These are phyloP conservation scores for Phrynocephalus guinanensis DNA, from an alignment of 2,797 vertebrate genomes.

Conservation along the genomic window DNA sequence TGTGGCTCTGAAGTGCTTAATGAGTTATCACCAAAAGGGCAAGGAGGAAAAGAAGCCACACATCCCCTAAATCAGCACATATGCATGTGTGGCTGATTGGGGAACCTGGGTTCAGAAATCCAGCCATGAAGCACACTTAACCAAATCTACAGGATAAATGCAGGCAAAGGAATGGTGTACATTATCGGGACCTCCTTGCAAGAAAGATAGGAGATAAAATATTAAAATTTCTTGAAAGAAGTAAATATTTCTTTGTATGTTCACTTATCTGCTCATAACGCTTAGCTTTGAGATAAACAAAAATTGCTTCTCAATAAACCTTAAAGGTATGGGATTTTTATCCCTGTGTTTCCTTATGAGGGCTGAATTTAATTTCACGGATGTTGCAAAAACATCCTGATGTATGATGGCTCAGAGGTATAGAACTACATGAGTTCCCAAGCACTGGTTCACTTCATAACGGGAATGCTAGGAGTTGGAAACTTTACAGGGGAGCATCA, in stretches of 20 bases:
- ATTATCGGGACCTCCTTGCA: not conserved
- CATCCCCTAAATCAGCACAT: fast-evolving
- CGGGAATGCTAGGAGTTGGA: not conserved
- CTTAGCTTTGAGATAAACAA: no score
- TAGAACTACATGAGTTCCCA: not conserved
- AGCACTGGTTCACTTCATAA: not conserved
- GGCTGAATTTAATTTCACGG: not conserved
- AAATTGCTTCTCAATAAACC: not conserved
- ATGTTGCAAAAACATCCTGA: not conserved
- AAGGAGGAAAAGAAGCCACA: not conserved
- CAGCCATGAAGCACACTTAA: not conserved
- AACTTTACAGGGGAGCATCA: not conserved
- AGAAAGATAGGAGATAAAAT: not conserved
- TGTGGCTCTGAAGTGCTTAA: not conserved
- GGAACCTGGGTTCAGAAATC: not conserved
- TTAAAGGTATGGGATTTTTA: not conserved
- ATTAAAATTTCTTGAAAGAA: not conserved
- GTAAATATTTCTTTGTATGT: not conserved
- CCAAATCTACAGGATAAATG: not conserved
- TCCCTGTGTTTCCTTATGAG: not conserved
- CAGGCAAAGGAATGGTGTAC: not conserved
- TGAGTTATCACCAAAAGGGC: not conserved
- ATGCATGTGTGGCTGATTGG: not conserved
- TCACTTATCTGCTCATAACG: no score
- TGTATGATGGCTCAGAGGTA: not conserved